Evolutionary conservation across 2,888 invertebrate species (phyloP), one percentile per base, ranked within the genome.

Genomic region (Eueremaeus valkanovi): DNA sequence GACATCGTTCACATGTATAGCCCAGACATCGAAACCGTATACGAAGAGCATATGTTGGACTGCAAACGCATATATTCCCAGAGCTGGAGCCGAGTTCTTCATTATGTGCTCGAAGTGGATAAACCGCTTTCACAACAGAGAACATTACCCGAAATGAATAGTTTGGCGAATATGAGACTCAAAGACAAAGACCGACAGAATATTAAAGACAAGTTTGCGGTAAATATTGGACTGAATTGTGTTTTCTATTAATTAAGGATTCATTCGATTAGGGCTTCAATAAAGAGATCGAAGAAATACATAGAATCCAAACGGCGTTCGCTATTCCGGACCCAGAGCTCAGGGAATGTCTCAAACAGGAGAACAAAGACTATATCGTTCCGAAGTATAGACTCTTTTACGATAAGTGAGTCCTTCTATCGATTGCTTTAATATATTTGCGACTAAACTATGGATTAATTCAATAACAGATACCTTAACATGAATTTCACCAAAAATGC

Each of bases 281-380:
- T 84, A 93, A 94, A 83, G 97, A 97, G 84, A 90, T 97, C 83
- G 96, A 97, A 82, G 95, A 96, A 81, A 88, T 91, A 18, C 88
- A 89, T 1, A 89, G 90, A 80, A 88, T 89, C 40, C 96, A 97
- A 85, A 89, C 93, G 77, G 89, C 90, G 45, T 96, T 95, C 85
- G 92, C 94, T 73, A 92, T 97, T 81, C 96, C 97, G 0, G 96
- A 97, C 85, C 88, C 90, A 0, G 93, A 95, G 81, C 86, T 97
- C 73, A 87, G 96, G 61, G 92, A 93, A 83, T 89, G 90, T 76
- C 87, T 97, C 70, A 94, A 94, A 83, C 86, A 91, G 18, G 95
- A 93, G 84, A 93, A 95, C 85, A 92, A 92, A 82, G 92, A 93
- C 81, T 89, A 91, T 77, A 87, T 97, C 78, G 86, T 95, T 80